Base-by-base conservation (phyloP, 2,888 invertebrate genomes). In the Epiperipatus broadwayi region DNA sequence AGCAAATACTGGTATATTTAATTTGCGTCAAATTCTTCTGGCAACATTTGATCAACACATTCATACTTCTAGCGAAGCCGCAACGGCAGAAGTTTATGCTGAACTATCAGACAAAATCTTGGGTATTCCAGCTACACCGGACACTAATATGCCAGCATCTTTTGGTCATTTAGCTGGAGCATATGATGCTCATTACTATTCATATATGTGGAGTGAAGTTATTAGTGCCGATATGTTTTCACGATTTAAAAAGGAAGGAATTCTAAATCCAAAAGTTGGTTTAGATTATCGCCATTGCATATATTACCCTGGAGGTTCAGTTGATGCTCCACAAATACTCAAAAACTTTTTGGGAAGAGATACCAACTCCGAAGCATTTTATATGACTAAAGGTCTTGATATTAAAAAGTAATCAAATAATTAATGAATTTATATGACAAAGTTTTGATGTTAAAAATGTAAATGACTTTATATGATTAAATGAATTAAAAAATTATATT, bases 121-220 rank as follows among this genome's bases (percentile, higher is more conserved):
- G 37, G 63, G 59, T 5, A 55, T 64, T 41, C 48, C 54, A 12
- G 49, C 58, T 2, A 58, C 59, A 20, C 54, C 55, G 7, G 56
- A 53, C 20, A 64, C 65, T 21, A 63, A 64, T 49, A 60, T 65
- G 58, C 49, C 64, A 8, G 64, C 63, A 3, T 57, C 58, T n/a
- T 65, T 66, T 50, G 59, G 57, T 18, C 66, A 66, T 48, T 44
- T 66, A 30, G 61, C 58, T 22, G 58, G 59, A 4, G 64, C 63
- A 8, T 66, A 66, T 48, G 64, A 63, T 52, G 63, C 64, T 20
- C 62, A 63, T 44, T 66, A 66, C 45, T 66, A 66, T 47, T 62
- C 64, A 22, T 66, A 66, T 46, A 45, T 66, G 57, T 66, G 64
- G 65, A 63, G 63, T 50, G 64, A 66, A 44, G 64, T 65, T 16